Conservation (phyloP, 2,797 vertebrate species). For the Helicolenus hilgendorfi region DNA sequence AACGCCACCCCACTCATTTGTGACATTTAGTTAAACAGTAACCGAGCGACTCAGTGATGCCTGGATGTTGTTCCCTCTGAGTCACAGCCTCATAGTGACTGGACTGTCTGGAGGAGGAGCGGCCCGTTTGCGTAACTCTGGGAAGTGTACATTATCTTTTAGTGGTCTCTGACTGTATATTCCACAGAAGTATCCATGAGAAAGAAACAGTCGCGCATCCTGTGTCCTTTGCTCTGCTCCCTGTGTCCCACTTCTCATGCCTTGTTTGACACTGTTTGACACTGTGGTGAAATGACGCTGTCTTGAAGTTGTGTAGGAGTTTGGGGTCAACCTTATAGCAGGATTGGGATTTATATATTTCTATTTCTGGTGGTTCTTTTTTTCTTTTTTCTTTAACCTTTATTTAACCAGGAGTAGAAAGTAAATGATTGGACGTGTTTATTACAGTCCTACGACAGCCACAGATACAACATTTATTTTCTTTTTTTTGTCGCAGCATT, state of each 20-base stretch:
- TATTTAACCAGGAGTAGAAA: too few relatives aligned
- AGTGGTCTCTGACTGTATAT: neutral
- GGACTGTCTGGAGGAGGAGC: conserved; percentile 37
- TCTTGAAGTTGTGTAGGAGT: neutral
- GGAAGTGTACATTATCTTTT: neutral
- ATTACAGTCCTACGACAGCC: too few relatives aligned
- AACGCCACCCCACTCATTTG: neutral
- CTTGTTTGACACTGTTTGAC: neutral
- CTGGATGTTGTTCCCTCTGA: conserved; percentile 19
- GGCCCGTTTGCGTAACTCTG: neutral
- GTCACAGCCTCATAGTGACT: conserved; percentile 38
- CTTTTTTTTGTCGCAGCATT: too few relatives aligned
- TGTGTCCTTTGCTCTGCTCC: neutral
- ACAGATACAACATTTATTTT: too few relatives aligned
- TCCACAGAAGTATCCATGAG: neutral
- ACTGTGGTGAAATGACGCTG: neutral
- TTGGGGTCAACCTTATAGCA: neutral
- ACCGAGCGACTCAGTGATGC: neutral
- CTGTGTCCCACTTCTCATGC: too few relatives aligned
- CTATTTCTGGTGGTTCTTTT: neutral
- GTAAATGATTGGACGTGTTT: too few relatives aligned
- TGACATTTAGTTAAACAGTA: conserved; percentile 38
- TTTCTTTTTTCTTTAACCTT: too few relatives aligned
- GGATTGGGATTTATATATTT: neutral
- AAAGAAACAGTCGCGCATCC: neutral